Percentiles rank a stretch among this genome's conserved stretches.
Evolutionary conservation across 2,797 vertebrate genomes (phyloP).

Genomic region (Xiphophorus birchmanni): DNA sequence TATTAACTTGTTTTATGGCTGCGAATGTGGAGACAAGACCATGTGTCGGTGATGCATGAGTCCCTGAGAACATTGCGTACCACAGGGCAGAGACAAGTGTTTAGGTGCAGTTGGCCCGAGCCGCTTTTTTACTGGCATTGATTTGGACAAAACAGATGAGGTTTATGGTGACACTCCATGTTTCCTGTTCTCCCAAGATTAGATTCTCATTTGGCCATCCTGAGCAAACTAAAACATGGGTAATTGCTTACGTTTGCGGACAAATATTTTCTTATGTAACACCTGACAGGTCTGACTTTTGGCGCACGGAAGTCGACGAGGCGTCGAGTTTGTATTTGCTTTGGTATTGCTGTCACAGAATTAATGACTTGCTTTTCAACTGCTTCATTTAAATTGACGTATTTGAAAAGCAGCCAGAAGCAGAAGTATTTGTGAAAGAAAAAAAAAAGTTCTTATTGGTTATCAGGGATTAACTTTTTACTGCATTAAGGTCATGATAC

Average conservation of each 20-base stretch:
- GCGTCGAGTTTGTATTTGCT: not conserved
- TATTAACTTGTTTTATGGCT: constrained; percentile 84
- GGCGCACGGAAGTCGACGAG: not conserved
- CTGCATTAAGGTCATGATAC: not conserved
- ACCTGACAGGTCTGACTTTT: constrained; percentile 1
- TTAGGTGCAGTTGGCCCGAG: constrained; percentile 37
- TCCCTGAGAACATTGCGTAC: constrained; percentile 72
- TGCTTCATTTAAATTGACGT: not conserved
- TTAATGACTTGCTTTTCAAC: not conserved
- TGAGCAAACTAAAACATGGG: constrained; percentile 10
- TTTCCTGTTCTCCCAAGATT: constrained; percentile 30
- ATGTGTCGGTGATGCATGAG: constrained; percentile 75
- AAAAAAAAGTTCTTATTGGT: not conserved
- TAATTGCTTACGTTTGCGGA: not conserved
- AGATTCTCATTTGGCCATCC: constrained; percentile 8
- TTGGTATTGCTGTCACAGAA: not conserved
- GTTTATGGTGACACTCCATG: constrained; percentile 14
- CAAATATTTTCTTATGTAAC: not conserved
- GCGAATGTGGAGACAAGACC: constrained; percentile 71
- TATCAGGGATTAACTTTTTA: not conserved
- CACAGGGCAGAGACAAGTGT: constrained; percentile 61
- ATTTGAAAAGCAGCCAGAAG: not conserved
- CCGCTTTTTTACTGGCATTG: constrained; percentile 45
- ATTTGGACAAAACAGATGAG: constrained; percentile 43
- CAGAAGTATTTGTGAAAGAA: not conserved